phyloP scores from a whole-genome alignment of 2,113 vertebrate genomes.

The Bos javanicus region DNA sequence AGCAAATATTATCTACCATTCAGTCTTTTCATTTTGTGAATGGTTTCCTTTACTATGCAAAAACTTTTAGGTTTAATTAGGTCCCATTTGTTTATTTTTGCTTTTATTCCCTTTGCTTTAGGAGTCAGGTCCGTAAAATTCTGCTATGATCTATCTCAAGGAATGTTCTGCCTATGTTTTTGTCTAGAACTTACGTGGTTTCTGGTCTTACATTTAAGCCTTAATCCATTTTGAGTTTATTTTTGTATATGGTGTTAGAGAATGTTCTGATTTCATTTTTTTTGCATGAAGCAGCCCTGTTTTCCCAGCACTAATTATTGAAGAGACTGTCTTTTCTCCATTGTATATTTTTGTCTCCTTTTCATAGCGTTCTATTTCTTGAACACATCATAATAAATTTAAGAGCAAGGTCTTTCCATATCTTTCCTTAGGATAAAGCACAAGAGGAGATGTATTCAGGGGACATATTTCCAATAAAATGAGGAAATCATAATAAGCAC shows the following conservation, averaged over 20 bases:
- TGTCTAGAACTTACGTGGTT: background rate
- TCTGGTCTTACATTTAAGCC: background rate
- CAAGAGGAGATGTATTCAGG: background rate
- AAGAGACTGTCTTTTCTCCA: background rate
- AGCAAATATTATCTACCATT: background rate
- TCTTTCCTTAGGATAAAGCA: background rate
- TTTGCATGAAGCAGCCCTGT: background rate
- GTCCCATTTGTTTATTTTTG: background rate
- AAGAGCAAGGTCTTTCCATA: background rate
- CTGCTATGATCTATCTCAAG: background rate
- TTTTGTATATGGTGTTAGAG: background rate
- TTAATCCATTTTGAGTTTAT: background rate
- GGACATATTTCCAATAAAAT: background rate
- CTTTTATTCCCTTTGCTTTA: background rate
- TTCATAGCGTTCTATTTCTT: background rate
- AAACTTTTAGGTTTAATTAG: background rate
- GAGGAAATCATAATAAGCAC: background rate
- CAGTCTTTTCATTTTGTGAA: background rate
- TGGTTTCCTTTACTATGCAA: background rate
- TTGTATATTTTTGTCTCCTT: background rate
- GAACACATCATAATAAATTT: background rate
- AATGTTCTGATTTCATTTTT: background rate
- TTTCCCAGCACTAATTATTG: background rate
- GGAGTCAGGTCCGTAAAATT: background rate
- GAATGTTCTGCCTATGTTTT: background rate